Base-by-base conservation (phyloP, 2,113 vertebrate species). In the Xenus cinereus region DNA sequence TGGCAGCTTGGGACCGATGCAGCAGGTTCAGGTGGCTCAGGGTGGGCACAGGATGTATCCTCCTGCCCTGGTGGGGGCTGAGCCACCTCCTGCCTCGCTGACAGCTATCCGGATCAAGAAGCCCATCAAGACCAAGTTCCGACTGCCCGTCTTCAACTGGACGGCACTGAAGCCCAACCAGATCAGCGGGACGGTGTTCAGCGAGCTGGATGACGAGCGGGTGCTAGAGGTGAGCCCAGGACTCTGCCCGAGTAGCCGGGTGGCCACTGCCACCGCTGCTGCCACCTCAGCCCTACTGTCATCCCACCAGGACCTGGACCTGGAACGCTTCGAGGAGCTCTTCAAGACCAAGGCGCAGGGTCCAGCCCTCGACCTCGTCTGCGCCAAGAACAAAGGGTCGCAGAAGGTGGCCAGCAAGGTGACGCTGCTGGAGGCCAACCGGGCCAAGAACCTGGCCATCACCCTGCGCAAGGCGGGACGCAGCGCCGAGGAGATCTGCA, bases 271-370 rank as follows among this genome's bases (percentile, higher is more conserved):
- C 4, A 3, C 5, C 8, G 1, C 27, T 4, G 19, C n/a, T 6
- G 14, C 28, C 32, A 6, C 1, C 23, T 8, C 57, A 82, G 26
- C 14, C 24, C 45, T 43, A 28, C 51, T 50, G 10, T 68, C 2
- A 0, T 46, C 43, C 57, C 69, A 4, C 32, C 96, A 99, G 99
- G 99, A 99, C 94, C 98, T 99, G 66, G 99, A 99, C 33, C 97
- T 99, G 93, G 99, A 99, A 95, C 98, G 96, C 90, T 99, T 99
- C n/a, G 99, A 99, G 97, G 99, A 99, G 94, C 97, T 99, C 37
- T 99, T 99, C 84, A 99, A 99, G 98, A 99, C 99, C 39, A 99
- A 99, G 97, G 99, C 99, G 2, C 99, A 99, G 96, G 99, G 99
- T 57, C 98, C 99, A 1, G 92, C 99, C 33, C 97, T 99, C 43